Conservation (phyloP, 92 coral and sea anemone species). For the Umimayanthus kanabou region DNA sequence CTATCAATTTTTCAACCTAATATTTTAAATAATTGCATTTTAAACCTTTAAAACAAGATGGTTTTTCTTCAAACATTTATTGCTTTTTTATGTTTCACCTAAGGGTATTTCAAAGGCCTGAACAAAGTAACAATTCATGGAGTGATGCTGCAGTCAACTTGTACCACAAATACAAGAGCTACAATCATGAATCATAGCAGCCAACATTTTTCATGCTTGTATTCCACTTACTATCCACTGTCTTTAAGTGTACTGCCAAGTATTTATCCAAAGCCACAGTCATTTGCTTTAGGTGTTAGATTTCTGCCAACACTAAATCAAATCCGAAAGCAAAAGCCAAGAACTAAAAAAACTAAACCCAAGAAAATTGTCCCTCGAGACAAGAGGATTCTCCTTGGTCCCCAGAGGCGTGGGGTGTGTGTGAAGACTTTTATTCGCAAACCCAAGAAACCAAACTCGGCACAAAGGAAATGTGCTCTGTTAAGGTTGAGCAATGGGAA, state of each 20-base stretch:
- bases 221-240: conserved; percentile 9
- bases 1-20: too few relatives aligned
- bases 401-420: conserved; percentile 95
- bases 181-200: neutral
- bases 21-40: too few relatives aligned
- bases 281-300: conserved; percentile 53
- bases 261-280: conserved; percentile 7
- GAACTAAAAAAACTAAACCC: conserved; percentile 66
- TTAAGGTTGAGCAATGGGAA: conserved; percentile 89
- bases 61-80: neutral
- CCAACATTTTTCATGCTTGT: neutral
- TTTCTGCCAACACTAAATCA: conserved; percentile 88
- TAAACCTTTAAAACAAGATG: too few relatives aligned
- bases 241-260: conserved; percentile 30
- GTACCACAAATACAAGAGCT: neutral
- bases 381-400: conserved; percentile 86
- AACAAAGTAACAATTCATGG: neutral
- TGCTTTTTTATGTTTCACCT: neutral
- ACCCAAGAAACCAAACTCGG: conserved; percentile 98
- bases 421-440: conserved; percentile 89
- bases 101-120: neutral
- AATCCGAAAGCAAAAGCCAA: conserved; percentile 80
- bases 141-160: neutral
- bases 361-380: conserved; percentile 66
- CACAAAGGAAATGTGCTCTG: conserved; percentile 93